phyloP scores from a whole-genome alignment of 23 tunicate genomes.

The Halocynthia aurantium region DNA sequence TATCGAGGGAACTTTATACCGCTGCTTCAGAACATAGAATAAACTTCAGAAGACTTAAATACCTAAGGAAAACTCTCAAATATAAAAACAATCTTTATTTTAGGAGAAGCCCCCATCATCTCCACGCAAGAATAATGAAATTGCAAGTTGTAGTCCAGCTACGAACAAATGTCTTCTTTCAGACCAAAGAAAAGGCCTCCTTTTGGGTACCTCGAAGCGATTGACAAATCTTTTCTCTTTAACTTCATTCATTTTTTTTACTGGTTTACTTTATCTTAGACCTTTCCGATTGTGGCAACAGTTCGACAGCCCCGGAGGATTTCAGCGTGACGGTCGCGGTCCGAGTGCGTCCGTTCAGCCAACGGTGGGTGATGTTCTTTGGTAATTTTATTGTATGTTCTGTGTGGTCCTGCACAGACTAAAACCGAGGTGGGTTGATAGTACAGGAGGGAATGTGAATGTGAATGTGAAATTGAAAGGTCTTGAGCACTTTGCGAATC shows the following conservation, averaged over 20 bases:
- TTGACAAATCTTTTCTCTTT: background rate
- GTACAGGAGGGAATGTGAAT: no score
- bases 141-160: background rate
- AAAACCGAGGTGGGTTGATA: no score
- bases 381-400: background rate
- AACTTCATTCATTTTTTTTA: background rate
- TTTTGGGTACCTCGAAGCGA: background rate
- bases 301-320: conserved; percentile 24
- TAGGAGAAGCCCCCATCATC: conserved; percentile 1
- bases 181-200: background rate
- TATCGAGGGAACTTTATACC: background rate
- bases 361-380: conserved; percentile 28
- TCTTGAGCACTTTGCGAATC: no score
- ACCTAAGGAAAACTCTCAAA: background rate
- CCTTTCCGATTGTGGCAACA: background rate
- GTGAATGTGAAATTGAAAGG: no score
- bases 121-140: background rate
- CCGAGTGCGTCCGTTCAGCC: conserved; percentile 69
- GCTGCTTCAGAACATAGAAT: background rate
- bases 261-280: background rate
- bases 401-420: no score
- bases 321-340: conserved; percentile 81
- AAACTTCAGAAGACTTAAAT: background rate
- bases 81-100: background rate
- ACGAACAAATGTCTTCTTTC: background rate